Conservation (phyloP, 2,113 vertebrate species). For the Mola mola region DNA sequence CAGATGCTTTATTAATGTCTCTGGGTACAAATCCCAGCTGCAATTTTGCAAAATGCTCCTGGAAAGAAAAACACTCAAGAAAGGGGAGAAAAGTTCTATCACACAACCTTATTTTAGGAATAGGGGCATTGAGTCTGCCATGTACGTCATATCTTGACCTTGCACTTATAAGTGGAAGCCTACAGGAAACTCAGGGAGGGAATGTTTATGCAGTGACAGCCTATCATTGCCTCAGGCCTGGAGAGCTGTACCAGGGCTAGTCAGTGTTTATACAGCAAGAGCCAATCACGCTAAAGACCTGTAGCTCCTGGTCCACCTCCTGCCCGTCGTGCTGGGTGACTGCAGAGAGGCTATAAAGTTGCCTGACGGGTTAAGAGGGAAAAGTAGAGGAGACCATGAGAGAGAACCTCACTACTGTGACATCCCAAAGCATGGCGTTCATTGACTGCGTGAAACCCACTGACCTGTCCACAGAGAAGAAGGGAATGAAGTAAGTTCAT, state of each 20-base stretch:
- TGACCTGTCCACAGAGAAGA: slow-evolving; percentile 45
- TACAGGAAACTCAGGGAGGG: slow-evolving; percentile 19
- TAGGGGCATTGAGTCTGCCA: neutral
- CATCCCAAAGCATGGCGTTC: slow-evolving; percentile 41
- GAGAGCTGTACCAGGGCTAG: slow-evolving; percentile 33
- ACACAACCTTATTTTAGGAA: slow-evolving; percentile 23
- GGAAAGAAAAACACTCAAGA: neutral
- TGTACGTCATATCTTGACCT: slow-evolving; percentile 56
- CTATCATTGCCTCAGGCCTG: slow-evolving; percentile 34
- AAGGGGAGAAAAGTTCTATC: neutral
- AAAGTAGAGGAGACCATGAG: slow-evolving; percentile 55
- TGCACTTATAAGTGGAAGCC: slow-evolving; percentile 44
- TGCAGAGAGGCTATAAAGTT: slow-evolving; percentile 66
- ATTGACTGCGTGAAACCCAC: slow-evolving; percentile 34
- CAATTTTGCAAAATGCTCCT: neutral
- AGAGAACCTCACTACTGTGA: slow-evolving; percentile 16
- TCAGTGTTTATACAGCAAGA: slow-evolving; percentile 44
- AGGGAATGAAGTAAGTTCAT: slow-evolving; percentile 58
- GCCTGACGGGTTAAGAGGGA: slow-evolving; percentile 50
- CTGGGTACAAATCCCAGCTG: neutral
- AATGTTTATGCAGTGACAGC: slow-evolving; percentile 47
- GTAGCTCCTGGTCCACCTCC: slow-evolving; percentile 20
- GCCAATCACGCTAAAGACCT: slow-evolving; percentile 54
- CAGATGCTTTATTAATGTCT: neutral
- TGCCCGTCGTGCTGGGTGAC: neutral